Conservation (phyloP, 1,140 invertebrate species). For the Drosophila oshimai region DNA sequence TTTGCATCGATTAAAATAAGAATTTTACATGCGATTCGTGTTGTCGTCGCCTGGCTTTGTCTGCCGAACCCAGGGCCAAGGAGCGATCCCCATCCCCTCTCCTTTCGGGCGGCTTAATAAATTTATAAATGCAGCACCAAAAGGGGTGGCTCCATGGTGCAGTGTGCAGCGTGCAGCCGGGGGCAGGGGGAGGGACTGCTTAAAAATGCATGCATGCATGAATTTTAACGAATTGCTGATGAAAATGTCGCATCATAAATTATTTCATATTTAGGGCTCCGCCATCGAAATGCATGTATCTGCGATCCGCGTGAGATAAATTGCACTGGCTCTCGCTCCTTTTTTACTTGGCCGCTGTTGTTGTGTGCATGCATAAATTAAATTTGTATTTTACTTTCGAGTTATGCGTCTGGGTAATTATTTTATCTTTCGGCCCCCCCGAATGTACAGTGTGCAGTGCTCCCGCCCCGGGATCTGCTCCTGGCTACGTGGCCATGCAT, state of each 20-base stretch:
- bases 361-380: conserved; percentile 77
- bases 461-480: neutral
- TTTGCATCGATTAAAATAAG: conserved; percentile 81
- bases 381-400: conserved; percentile 78
- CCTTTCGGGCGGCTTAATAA: conserved; percentile 58
- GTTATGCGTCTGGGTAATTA: conserved; percentile 80
- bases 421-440: conserved; percentile 60
- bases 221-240: conserved; percentile 82
- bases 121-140: conserved; percentile 68
- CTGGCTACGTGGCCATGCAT: conserved; percentile 70
- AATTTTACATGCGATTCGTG: conserved; percentile 80
- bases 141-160: conserved; percentile 18
- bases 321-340: conserved; percentile 44
- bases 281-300: conserved; percentile 6
- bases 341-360: conserved; percentile 17
- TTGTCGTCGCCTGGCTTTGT: conserved; percentile 79
- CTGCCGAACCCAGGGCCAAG: conserved; percentile 44
- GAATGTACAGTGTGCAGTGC: conserved; percentile 33
- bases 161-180: neutral
- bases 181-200: conserved; percentile 15
- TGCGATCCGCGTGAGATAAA: conserved; percentile 71
- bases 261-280: conserved; percentile 76
- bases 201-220: conserved; percentile 78
- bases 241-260: conserved; percentile 82
- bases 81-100: conserved; percentile 17